These are phyloP conservation scores for Pachypanchax playfairii DNA, from an alignment of 2,113 vertebrate genomes.

Conservation along the genomic window DNA sequence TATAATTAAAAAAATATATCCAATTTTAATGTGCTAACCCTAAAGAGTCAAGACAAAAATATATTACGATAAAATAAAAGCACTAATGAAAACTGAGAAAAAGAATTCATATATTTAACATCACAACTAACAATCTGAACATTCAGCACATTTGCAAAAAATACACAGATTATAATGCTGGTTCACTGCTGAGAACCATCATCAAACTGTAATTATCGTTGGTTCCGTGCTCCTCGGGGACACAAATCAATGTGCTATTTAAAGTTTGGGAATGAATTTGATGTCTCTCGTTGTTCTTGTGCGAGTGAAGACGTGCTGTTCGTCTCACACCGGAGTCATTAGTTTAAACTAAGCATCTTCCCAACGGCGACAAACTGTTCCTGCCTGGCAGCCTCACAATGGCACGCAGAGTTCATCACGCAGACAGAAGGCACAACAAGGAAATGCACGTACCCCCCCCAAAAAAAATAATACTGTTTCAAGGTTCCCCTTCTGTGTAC, in stretches of 20 bases:
- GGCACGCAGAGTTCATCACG: conserved; percentile 28
- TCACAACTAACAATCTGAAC: background rate
- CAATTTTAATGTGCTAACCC: too few relatives aligned
- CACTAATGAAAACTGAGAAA: background rate
- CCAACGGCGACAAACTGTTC: conserved; percentile 41
- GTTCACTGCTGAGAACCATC: background rate
- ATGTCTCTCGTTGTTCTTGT: conserved; percentile 37
- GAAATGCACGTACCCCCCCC: conserved; percentile 8
- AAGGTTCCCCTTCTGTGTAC: background rate
- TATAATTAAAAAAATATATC: too few relatives aligned
- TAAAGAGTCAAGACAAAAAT: background rate
- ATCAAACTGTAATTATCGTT: conserved; percentile 14
- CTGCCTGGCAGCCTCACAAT: conserved; percentile 51
- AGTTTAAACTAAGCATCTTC: conserved; percentile 51
- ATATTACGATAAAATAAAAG: background rate
- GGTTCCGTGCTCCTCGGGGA: conserved; percentile 15
- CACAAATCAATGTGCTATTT: conserved; percentile 20
- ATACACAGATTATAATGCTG: conserved; percentile 6
- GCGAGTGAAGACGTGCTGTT: conserved; percentile 58
- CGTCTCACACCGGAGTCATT: conserved; percentile 52
- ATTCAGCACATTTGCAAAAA: background rate
- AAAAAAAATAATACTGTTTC: conserved; percentile 11
- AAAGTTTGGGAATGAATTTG: conserved; percentile 37
- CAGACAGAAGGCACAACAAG: conserved; percentile 21
- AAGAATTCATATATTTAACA: background rate